Conservation (phyloP, 2,113 vertebrate genomes). For the Oxyruncus cristatus region DNA sequence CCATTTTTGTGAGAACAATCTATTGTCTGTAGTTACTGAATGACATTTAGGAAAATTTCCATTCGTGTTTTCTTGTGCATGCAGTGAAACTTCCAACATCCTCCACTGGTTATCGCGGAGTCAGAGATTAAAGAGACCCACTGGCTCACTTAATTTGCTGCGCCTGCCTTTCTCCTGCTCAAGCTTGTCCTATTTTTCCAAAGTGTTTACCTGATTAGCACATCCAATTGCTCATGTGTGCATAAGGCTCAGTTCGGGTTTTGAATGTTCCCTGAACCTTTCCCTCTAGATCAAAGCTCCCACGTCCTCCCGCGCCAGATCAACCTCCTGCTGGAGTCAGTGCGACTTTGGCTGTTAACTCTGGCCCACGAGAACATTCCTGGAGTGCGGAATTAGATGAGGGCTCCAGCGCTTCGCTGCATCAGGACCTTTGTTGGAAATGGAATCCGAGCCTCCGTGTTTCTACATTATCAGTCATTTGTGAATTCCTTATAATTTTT, state of each 20-base stretch:
- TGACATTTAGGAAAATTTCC: conserved; percentile 46
- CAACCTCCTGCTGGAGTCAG: conserved; percentile 5
- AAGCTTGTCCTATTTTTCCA: conserved; percentile 5
- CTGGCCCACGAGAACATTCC: conserved; percentile 3
- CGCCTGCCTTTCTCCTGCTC: conserved; percentile 28
- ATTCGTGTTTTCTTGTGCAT: conserved; percentile 2
- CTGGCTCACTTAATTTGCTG: not conserved
- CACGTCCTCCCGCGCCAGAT: not conserved
- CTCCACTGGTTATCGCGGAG: not conserved
- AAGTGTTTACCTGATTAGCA: conserved; percentile 44
- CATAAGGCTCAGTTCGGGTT: not conserved
- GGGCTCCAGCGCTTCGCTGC: not conserved
- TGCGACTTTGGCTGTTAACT: conserved; percentile 32
- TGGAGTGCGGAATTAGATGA: not conserved
- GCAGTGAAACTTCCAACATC: not conserved
- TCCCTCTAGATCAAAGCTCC: conserved; percentile 42
- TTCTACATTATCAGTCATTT: conserved; percentile 51
- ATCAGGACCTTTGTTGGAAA: conserved; percentile 1
- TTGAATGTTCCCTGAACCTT: conserved; percentile 31
- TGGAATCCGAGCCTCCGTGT: not conserved
- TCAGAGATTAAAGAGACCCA: not conserved
- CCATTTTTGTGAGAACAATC: not conserved
- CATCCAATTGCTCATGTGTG: not conserved
- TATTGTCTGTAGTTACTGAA: conserved; percentile 45
- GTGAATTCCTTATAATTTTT: conserved; percentile 49